A percentile compares a stretch with the other conserved stretches of the same genome.
phyloP scores from a whole-genome alignment of 2,888 invertebrate species.

The Hirtodrosophila histrioides region DNA sequence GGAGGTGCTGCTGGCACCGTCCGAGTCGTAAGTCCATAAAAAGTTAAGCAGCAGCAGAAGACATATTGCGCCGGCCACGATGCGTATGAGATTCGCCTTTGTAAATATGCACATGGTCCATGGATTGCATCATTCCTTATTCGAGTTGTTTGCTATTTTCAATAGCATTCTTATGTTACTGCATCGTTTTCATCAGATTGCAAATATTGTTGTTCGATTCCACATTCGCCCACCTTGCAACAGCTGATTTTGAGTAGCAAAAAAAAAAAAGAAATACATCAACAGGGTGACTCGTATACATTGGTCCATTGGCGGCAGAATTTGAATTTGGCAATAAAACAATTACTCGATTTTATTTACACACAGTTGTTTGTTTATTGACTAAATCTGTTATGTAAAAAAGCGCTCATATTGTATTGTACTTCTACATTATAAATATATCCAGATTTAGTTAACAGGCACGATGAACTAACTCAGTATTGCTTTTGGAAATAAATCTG shows the following conservation, averaged over 20 bases:
- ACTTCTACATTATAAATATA: background rate
- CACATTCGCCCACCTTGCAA: slow-evolving; percentile 23
- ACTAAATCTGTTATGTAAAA: background rate
- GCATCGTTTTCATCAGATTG: slow-evolving; percentile 25
- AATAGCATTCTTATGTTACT: slow-evolving; percentile 52
- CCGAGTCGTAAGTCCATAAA: slow-evolving; percentile 70
- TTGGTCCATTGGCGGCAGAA: slow-evolving; percentile 20
- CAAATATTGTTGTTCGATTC: slow-evolving; percentile 54
- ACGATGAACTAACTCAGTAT: background rate
- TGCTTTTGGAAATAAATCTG: no score
- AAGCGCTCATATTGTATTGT: background rate
- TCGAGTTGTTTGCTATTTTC: slow-evolving; percentile 28
- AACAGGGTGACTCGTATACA: slow-evolving; percentile 41
- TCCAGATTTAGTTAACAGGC: background rate
- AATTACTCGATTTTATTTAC: background rate
- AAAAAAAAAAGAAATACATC: background rate
- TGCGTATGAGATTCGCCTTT: slow-evolving; percentile 73
- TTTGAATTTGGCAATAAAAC: slow-evolving; percentile 14
- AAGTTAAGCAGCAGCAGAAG: slow-evolving; percentile 82
- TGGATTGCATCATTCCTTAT: slow-evolving; percentile 67
- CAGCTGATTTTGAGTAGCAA: slow-evolving; percentile 52
- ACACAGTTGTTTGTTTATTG: no score
- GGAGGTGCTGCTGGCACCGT: slow-evolving; percentile 67
- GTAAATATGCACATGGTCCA: slow-evolving; percentile 73
- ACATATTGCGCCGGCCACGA: slow-evolving; percentile 72